These are phyloP conservation scores for Actias luna DNA, from an alignment of 2,888 invertebrate species.

Conservation along the genomic window DNA sequence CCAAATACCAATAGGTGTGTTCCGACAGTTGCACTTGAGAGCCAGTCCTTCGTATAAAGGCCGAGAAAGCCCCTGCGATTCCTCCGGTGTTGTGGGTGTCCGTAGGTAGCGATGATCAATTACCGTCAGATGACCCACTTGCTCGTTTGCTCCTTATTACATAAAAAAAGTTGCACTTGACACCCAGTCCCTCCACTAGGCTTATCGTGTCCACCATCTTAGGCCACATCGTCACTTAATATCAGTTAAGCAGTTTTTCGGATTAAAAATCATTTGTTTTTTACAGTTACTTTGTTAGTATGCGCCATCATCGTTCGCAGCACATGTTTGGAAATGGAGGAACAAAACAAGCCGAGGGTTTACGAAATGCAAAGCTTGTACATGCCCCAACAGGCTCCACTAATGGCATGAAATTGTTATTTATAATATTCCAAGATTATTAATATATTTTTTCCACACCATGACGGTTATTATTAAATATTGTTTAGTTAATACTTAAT, in stretches of 20 bases:
- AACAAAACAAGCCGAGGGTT: slow-evolving; percentile 46
- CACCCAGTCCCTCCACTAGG: no score
- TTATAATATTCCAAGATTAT: background rate
- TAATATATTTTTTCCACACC: background rate
- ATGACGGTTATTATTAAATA: background rate
- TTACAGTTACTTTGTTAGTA: slow-evolving; percentile 61
- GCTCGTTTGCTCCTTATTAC: no score
- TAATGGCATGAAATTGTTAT: slow-evolving; percentile 34
- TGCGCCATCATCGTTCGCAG: slow-evolving; percentile 63
- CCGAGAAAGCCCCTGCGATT: no score
- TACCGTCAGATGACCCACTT: no score
- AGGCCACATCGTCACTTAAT: no score
- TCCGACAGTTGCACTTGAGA: no score
- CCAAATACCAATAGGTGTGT: no score
- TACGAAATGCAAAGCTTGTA: slow-evolving; percentile 62
- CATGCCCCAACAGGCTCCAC: slow-evolving; percentile 46
- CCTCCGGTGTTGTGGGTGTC: no score
- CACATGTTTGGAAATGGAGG: slow-evolving; percentile 62
- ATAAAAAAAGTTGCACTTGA: no score
- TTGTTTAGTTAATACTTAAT: background rate
- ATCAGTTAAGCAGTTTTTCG: background rate
- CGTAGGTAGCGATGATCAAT: no score
- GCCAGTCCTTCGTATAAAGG: no score
- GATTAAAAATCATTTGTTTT: slow-evolving; percentile 18
- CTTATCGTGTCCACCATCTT: no score